Evolutionary conservation across 2,888 invertebrate species (phyloP).

Genomic region (Drosophila falleni): DNA sequence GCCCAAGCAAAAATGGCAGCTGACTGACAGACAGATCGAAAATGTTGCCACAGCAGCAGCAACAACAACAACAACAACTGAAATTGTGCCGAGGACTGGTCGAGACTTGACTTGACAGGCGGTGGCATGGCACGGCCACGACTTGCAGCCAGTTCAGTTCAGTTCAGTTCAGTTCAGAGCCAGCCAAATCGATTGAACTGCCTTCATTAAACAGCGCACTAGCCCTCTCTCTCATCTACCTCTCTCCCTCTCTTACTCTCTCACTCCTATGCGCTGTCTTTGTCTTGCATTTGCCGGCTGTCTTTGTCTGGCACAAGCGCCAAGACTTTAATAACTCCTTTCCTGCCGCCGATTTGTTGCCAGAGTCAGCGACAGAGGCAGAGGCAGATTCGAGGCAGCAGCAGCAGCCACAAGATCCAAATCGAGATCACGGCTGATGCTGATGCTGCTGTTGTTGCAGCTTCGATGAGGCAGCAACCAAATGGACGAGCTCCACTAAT

Average conservation of each 20-base stretch:
- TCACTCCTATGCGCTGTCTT: background rate
- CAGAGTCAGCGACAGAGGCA: constrained; percentile 2
- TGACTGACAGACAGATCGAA: constrained; percentile 82
- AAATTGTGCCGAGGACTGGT: constrained; percentile 51
- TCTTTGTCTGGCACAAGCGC: constrained; percentile 53
- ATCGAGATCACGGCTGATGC: constrained; percentile 54
- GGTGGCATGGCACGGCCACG: constrained; percentile 73
- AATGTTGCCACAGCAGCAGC: constrained; percentile 64
- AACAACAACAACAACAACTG: constrained; percentile 53
- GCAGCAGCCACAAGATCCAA: constrained; percentile 34
- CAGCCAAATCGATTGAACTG: constrained; percentile 79
- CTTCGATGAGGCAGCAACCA: constrained; percentile 49
- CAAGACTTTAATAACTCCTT: constrained; percentile 77
- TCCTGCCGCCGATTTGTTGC: constrained; percentile 72
- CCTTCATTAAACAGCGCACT: constrained; percentile 71
- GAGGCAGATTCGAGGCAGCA: constrained; percentile 2
- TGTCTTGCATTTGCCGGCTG: background rate
- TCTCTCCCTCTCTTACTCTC: constrained; percentile 24
- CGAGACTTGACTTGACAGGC: constrained; percentile 61
- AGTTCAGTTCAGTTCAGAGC: constrained; percentile 15
- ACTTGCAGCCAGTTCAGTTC: constrained; percentile 55
- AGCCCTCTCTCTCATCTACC: constrained; percentile 31
- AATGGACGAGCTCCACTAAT: constrained; percentile 76
- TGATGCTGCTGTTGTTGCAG: constrained; percentile 29
- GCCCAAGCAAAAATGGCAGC: constrained; percentile 77